These are phyloP conservation scores for Linepithema humile DNA, from an alignment of 1,140 invertebrate genomes.

Conservation along the genomic window DNA sequence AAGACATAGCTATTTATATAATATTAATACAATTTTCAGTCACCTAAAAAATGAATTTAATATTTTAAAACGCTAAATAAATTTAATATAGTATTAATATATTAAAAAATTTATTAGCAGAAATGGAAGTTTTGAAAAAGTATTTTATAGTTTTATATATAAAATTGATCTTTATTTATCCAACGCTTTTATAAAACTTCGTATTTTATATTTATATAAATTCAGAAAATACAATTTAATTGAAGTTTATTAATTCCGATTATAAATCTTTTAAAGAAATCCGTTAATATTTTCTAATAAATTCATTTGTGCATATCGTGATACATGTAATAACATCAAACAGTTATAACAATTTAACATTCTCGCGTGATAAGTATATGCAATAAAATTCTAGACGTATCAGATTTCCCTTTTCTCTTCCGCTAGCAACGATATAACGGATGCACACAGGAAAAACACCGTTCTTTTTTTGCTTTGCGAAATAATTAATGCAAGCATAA, in stretches of 20 bases:
- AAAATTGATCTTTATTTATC: background rate
- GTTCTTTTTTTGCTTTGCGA: background rate
- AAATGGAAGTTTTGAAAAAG: background rate
- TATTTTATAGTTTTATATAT: background rate
- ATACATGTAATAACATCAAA: background rate
- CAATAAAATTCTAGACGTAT: background rate
- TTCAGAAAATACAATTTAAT: background rate
- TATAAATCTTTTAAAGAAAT: background rate
- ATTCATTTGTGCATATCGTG: background rate
- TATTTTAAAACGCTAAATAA: too few species aligned
- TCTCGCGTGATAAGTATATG: background rate
- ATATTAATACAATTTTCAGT: background rate
- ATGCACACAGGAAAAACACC: background rate
- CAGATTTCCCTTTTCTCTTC: constrained; percentile 10
- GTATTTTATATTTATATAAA: background rate
- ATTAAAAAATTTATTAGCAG: background rate
- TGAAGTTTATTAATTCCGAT: background rate
- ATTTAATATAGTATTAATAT: background rate
- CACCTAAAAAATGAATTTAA: background rate
- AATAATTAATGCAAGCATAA: background rate
- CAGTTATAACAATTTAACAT: background rate
- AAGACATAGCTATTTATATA: background rate
- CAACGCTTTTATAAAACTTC: background rate
- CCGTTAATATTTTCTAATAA: background rate
- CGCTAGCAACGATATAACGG: background rate